Evolutionary conservation across 2,888 invertebrate species (phyloP).

Genomic region (Celastrina argiolus): DNA sequence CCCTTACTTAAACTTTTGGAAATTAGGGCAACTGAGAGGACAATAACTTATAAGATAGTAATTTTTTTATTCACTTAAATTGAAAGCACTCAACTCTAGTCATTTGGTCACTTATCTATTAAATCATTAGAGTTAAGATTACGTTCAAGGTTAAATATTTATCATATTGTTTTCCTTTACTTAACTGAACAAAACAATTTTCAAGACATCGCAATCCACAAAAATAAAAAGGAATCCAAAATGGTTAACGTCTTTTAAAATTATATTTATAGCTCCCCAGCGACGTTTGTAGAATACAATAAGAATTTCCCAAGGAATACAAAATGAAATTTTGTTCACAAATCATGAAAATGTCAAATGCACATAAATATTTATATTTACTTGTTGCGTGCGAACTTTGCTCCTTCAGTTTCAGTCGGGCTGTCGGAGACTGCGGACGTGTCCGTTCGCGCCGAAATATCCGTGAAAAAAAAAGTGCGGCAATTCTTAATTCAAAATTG

Average conservation of each 20-base stretch:
- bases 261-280: slow-evolving; percentile 5
- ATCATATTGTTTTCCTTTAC: no score
- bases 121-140: no score
- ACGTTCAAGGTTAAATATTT: no score
- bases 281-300: background rate
- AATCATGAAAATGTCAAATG: slow-evolving; percentile 30
- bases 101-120: no score
- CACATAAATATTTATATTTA: slow-evolving; percentile 46
- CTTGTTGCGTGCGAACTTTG: slow-evolving; percentile 48
- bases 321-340: slow-evolving; percentile 20
- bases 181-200: no score
- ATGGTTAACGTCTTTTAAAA: background rate
- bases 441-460: background rate
- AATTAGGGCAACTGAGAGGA: no score
- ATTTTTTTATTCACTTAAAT: no score
- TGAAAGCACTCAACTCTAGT: no score
- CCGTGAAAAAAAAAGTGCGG: background rate
- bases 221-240: background rate
- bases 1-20: no score
- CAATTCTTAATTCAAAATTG: background rate
- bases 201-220: background rate
- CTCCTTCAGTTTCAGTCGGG: slow-evolving; percentile 11
- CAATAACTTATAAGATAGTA: no score
- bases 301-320: background rate
- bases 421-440: background rate